phyloP scores from a whole-genome alignment of 2,113 vertebrate species.

The Taurulus bubalis region DNA sequence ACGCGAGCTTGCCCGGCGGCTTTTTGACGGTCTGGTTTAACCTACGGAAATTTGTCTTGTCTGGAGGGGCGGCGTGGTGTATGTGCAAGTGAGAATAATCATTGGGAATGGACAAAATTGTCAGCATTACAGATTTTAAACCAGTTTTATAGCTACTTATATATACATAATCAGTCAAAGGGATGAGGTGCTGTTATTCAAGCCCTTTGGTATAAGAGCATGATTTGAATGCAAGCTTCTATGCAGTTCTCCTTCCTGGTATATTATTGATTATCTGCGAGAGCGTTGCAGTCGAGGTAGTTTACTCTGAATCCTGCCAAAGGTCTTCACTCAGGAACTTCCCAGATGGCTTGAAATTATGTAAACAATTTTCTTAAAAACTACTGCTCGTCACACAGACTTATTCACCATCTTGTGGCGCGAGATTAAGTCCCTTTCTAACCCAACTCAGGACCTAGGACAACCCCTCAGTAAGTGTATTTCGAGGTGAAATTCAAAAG shows the following conservation, averaged over 20 bases:
- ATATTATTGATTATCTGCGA: constrained; percentile 33
- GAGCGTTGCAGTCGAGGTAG: constrained; percentile 52
- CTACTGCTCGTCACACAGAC: constrained; percentile 48
- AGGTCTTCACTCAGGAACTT: constrained; percentile 79
- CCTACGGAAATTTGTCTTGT: constrained; percentile 20
- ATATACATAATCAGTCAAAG: constrained; percentile 30
- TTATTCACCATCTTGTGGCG: constrained; percentile 26
- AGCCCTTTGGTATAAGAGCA: constrained; percentile 43
- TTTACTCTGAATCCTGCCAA: constrained; percentile 78
- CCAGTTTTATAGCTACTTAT: constrained; percentile 37
- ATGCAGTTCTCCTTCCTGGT: constrained; percentile 52
- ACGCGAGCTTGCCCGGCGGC: constrained; percentile 54
- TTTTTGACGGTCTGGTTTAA: constrained; percentile 58
- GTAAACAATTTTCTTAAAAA: constrained; percentile 33
- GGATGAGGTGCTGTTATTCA: constrained; percentile 44
- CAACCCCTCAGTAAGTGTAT: constrained; percentile 6
- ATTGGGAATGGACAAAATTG: neutral
- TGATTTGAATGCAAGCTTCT: constrained; percentile 45
- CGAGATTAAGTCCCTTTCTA: constrained; percentile 35
- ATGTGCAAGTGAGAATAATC: constrained; percentile 61
- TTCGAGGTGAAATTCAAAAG: constrained; percentile 4
- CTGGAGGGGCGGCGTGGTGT: constrained; percentile 25
- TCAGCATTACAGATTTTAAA: constrained; percentile 31
- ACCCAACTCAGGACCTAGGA: constrained; percentile 66
- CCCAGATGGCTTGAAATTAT: constrained; percentile 55